Conservation (phyloP, 2,888 invertebrate genomes). For the Ctena decussata region DNA sequence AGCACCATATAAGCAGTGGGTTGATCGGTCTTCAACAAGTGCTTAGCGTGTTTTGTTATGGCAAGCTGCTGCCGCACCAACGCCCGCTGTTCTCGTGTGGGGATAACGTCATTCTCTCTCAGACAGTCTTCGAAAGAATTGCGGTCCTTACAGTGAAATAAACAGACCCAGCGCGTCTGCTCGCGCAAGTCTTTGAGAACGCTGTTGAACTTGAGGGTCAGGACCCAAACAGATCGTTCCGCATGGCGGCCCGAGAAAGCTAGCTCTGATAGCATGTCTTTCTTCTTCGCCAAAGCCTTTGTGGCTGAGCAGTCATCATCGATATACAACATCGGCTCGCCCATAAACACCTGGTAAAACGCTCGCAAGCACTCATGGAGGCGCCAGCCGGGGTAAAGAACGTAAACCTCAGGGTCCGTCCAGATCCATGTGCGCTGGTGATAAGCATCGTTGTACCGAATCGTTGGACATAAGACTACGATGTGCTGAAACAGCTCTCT, state of each 20-base stretch:
- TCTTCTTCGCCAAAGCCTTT: slow-evolving; percentile 29
- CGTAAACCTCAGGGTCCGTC: slow-evolving; percentile 1
- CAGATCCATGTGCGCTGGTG: neutral
- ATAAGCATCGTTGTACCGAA: slow-evolving; percentile 23
- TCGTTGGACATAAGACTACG: slow-evolving; percentile 31
- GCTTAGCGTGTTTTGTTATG: no score
- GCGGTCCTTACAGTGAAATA: no score
- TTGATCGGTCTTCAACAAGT: no score
- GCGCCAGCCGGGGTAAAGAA: slow-evolving; percentile 25
- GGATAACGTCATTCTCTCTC: no score
- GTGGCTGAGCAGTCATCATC: slow-evolving; percentile 37
- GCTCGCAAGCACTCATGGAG: slow-evolving; percentile 29
- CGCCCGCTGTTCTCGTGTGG: no score
- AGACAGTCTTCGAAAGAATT: no score
- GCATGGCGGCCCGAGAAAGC: neutral
- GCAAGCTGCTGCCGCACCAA: no score
- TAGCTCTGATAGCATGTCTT: neutral
- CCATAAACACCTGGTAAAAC: slow-evolving; percentile 22
- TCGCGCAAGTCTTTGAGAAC: no score
- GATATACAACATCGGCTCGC: slow-evolving; percentile 44
- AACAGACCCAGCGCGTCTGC: no score
- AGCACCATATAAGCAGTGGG: no score
- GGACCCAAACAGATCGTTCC: neutral
- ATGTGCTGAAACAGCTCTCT: slow-evolving; percentile 35
- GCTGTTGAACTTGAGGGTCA: neutral